A percentile compares a stretch with the other conserved stretches of the same genome.
phyloP scores from a whole-genome alignment of 2,888 invertebrate species.

The Smittia sp. region DNA sequence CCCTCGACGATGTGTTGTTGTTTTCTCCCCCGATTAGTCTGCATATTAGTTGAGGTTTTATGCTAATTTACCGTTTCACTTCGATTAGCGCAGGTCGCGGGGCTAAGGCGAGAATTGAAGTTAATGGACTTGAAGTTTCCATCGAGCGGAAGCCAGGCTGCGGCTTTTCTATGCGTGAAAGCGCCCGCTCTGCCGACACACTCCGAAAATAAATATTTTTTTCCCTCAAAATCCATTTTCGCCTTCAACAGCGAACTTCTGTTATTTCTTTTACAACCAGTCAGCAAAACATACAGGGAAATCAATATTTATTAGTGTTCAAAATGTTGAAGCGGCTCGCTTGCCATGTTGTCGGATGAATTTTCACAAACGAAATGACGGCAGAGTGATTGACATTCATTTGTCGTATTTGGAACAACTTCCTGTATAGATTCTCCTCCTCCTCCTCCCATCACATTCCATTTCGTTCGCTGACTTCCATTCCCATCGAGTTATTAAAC shows the following conservation, averaged over 20 bases:
- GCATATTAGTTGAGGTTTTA: conserved; percentile 19
- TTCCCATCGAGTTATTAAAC: no score
- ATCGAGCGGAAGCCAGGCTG: neutral
- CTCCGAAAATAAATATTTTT: neutral
- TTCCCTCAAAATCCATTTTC: conserved; percentile 16
- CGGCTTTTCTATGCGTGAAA: neutral
- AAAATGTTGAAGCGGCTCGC: neutral
- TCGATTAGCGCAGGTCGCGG: neutral
- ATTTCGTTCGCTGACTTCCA: no score
- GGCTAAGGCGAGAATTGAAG: neutral
- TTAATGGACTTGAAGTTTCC: neutral
- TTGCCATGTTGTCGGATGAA: neutral
- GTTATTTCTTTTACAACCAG: neutral
- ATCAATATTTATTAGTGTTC: conserved; percentile 39
- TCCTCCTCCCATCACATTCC: no score
- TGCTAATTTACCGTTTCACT: neutral
- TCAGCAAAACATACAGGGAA: conserved; percentile 8
- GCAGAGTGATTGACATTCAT: conserved; percentile 37
- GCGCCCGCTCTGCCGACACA: neutral
- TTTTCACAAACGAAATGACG: conserved; percentile 21
- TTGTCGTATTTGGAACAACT: conserved; percentile 19
- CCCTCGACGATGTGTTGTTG: neutral
- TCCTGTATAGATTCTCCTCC: neutral
- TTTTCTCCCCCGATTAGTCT: neutral
- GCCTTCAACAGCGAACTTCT: neutral